Percentiles rank a stretch among this genome's conserved stretches.
Evolutionary conservation across 2,113 vertebrate species (phyloP).

Genomic region (Progne subis): DNA sequence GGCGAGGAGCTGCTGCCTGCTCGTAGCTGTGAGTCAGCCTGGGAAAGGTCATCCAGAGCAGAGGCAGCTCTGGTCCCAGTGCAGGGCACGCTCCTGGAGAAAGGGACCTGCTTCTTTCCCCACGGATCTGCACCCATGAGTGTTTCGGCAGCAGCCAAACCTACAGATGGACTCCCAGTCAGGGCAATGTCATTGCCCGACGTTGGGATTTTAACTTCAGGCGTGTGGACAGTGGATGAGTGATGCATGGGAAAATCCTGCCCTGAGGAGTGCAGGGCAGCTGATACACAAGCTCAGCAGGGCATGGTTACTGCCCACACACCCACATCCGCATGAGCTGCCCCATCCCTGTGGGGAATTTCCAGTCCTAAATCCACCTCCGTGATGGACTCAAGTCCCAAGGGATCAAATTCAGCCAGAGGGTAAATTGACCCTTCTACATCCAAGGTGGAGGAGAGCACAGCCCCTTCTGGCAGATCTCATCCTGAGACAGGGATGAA

Average conservation of each 20-base stretch:
- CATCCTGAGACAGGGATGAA: rapidly evolving
- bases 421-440: neutral
- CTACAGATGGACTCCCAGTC: rapidly evolving
- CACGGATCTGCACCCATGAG: rapidly evolving
- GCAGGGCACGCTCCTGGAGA: rapidly evolving
- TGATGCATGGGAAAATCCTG: neutral
- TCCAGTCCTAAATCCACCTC: neutral
- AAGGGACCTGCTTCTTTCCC: neutral
- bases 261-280: no score
- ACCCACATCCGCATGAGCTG: neutral
- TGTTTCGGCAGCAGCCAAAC: rapidly evolving
- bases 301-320: neutral
- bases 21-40: neutral
- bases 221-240: rapidly evolving
- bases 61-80: neutral
- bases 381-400: neutral
- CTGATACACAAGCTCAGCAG: rapidly evolving
- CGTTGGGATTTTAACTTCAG: neutral
- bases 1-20: neutral
- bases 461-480: neutral
- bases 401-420: rapidly evolving
- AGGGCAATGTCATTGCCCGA: rapidly evolving
- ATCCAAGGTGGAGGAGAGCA: rapidly evolving
- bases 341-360: neutral
- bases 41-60: neutral